These are phyloP conservation scores for Frieseomelitta varia DNA, from an alignment of 1,140 invertebrate genomes.

Conservation along the genomic window DNA sequence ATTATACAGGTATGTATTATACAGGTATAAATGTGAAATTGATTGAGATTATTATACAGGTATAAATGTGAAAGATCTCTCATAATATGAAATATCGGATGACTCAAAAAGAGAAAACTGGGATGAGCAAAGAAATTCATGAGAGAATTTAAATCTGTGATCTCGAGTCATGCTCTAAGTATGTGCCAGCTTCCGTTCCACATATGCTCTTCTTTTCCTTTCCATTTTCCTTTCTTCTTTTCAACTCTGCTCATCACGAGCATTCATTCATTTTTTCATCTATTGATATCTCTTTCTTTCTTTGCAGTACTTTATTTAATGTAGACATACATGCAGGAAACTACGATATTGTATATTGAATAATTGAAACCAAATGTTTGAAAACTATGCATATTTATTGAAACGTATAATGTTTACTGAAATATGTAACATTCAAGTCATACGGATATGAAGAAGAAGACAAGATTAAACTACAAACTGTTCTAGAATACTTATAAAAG, in stretches of 20 bases:
- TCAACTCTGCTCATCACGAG: too few species aligned
- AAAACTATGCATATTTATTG: too few species aligned
- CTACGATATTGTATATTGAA: too few species aligned
- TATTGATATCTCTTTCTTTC: not conserved
- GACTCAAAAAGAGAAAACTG: slow-evolving; percentile 22
- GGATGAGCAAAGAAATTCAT: not conserved
- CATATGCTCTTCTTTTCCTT: not conserved
- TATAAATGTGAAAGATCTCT: too few species aligned
- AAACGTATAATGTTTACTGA: too few species aligned
- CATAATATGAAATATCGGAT: not conserved
- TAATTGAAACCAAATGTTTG: too few species aligned
- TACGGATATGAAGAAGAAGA: too few species aligned
- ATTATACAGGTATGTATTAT: too few species aligned
- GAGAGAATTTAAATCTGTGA: not conserved
- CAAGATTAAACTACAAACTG: not conserved
- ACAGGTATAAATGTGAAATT: too few species aligned
- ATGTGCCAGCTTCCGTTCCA: not conserved
- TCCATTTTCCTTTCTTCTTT: not conserved
- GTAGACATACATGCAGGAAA: not conserved
- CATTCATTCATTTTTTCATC: too few species aligned
- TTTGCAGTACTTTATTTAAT: not conserved
- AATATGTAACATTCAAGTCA: too few species aligned
- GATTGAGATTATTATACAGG: too few species aligned
- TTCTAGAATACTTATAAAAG: not conserved
- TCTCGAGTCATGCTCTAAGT: not conserved